Conservation (phyloP, 2,113 vertebrate genomes). For the Solea solea region DNA sequence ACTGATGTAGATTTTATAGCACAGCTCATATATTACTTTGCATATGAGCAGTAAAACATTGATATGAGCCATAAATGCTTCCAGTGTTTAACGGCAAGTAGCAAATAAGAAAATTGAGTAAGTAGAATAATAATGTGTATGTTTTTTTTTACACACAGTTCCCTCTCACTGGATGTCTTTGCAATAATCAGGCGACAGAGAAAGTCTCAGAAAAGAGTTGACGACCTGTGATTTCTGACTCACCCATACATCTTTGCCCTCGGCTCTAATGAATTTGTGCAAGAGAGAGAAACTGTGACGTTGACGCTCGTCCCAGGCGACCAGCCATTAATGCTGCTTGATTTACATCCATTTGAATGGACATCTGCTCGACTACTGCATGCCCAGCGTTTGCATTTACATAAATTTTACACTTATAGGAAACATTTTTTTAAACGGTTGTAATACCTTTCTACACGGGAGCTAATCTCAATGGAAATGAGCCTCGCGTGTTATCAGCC, state of each 20-base stretch:
- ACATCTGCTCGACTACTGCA: conserved; percentile 59
- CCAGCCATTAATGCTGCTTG: conserved; percentile 40
- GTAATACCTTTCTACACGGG: conserved; percentile 67
- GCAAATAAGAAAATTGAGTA: background rate
- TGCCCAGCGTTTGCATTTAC: conserved; percentile 48
- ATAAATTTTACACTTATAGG: conserved; percentile 52
- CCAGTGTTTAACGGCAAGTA: background rate
- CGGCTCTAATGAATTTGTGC: conserved; percentile 15
- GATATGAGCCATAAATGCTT: background rate
- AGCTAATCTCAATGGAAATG: conserved; percentile 76
- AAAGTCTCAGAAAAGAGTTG: too few relatives aligned
- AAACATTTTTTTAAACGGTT: conserved; percentile 50
- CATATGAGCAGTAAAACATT: background rate
- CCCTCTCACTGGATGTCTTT: background rate
- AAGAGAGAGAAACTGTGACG: conserved; percentile 24
- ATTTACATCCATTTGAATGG: conserved; percentile 57
- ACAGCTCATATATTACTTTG: background rate
- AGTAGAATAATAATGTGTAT: background rate
- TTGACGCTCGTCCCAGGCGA: conserved; percentile 43
- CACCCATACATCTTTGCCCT: background rate
- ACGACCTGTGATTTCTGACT: background rate
- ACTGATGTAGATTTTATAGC: conserved; percentile 3
- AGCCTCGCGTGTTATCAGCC: conserved; percentile 71
- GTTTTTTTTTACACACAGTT: background rate
- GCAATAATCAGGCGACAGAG: background rate